phyloP scores from a whole-genome alignment of 2,113 vertebrate species.

The Xiphophorus couchianus region DNA sequence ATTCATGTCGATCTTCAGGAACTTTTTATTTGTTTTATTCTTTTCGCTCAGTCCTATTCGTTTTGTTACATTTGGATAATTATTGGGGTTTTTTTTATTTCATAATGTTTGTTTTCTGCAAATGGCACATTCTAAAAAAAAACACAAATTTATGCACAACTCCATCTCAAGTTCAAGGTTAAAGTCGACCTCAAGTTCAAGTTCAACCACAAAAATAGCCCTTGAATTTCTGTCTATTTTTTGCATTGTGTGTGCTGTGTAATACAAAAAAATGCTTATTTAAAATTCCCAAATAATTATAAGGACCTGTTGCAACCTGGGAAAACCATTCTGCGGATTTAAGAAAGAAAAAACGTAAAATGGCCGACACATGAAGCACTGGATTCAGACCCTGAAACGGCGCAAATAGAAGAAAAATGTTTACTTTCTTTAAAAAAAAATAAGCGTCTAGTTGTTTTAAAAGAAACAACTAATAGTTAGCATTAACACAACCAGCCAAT shows the following conservation, averaged over 20 bases:
- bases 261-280: not conserved
- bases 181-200: constrained; percentile 39
- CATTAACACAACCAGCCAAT: not conserved
- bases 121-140: not conserved
- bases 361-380: not conserved
- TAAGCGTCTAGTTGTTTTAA: not conserved
- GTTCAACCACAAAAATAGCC: not conserved
- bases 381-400: not conserved
- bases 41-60: not conserved
- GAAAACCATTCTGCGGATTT: not conserved
- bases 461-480: not conserved
- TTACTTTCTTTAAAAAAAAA: too few species aligned
- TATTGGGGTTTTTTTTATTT: not conserved
- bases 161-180: constrained; percentile 36
- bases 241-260: not conserved
- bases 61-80: not conserved
- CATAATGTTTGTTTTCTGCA: not conserved
- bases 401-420: not conserved
- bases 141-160: not conserved
- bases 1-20: not conserved
- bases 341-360: not conserved
- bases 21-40: not conserved
- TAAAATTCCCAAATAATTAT: not conserved
- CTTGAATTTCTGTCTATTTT: too few species aligned
- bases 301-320: not conserved